These are phyloP conservation scores for Crossoptilon crossoptilon DNA, from an alignment of 2,797 vertebrate species.

Conservation along the genomic window DNA sequence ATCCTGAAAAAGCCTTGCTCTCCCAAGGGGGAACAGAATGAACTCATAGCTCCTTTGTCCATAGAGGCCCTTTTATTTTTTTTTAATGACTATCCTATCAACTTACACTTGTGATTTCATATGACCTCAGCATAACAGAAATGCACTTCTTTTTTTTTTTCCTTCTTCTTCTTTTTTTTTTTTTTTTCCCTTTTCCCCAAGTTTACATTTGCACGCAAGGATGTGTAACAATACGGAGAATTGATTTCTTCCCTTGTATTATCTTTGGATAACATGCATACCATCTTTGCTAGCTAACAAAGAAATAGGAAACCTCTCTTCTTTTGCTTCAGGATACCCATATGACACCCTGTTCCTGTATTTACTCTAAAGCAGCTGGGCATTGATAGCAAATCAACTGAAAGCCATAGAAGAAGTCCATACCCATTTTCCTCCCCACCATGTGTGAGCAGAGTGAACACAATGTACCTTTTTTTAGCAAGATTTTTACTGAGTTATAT, in stretches of 20 bases:
- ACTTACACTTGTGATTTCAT: conserved; percentile 29
- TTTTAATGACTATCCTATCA: not conserved
- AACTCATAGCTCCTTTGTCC: not conserved
- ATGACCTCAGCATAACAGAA: conserved; percentile 62
- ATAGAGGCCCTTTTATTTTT: not conserved
- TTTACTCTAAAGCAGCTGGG: conserved; percentile 69
- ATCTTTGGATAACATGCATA: conserved; percentile 65
- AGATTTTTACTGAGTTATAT: conserved; percentile 65
- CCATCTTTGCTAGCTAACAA: conserved; percentile 71
- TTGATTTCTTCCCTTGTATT: conserved; percentile 59
- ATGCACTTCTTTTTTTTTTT: not conserved
- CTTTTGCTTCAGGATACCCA: conserved; percentile 61
- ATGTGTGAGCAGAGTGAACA: not conserved
- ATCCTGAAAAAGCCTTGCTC: not conserved
- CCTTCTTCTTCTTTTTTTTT: not conserved
- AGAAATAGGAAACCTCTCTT: conserved; percentile 76
- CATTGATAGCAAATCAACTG: conserved; percentile 43
- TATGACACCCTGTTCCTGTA: conserved; percentile 48
- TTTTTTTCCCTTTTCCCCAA: conserved; percentile 1
- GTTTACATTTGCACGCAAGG: conserved; percentile 73
- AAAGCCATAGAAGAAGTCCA: conserved; percentile 28
- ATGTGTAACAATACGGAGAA: conserved; percentile 70
- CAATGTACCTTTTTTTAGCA: conserved; percentile 66
- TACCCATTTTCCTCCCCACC: conserved; percentile 50
- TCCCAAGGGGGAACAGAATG: not conserved